Evolutionary conservation across 2,113 vertebrate species (phyloP).

Genomic region (Okapia johnstoni): DNA sequence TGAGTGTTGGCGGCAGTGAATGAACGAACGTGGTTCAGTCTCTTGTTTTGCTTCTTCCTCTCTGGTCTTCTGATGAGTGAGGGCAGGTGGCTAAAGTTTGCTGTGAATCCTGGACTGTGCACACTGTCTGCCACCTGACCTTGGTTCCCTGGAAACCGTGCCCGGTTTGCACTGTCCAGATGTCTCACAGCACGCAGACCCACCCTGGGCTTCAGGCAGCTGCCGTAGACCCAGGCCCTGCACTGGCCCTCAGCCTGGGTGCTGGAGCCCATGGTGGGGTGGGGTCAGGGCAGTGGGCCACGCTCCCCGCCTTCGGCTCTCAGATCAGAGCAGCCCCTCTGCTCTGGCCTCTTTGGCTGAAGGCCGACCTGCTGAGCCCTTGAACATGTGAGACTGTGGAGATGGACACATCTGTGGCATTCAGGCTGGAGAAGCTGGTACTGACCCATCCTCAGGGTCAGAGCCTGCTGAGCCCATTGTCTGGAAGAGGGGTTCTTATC

Average conservation of each 20-base stretch:
- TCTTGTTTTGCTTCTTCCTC: neutral
- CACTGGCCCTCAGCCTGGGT: neutral
- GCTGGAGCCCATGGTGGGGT: neutral
- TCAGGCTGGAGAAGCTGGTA: neutral
- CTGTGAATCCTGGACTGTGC: neutral
- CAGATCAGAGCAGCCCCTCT: neutral
- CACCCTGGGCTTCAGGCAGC: neutral
- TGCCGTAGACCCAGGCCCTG: neutral
- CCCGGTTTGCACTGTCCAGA: rapidly evolving
- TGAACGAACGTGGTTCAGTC: neutral
- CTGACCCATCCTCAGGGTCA: neutral
- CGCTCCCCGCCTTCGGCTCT: rapidly evolving
- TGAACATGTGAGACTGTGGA: neutral
- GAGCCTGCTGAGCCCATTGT: neutral
- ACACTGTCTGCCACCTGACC: neutral
- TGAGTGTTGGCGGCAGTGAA: neutral
- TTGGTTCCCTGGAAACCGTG: neutral
- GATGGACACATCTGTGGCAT: neutral
- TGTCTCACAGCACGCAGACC: neutral
- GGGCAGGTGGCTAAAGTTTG: neutral
- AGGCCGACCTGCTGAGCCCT: neutral
- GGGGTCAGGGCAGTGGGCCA: neutral
- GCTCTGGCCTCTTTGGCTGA: neutral
- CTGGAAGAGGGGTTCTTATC: neutral
- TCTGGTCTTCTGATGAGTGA: neutral